Evolutionary conservation across 2,797 vertebrate genomes (phyloP), one percentile per base, ranked within the genome.

Genomic region (Lithobates sylvaticus): DNA sequence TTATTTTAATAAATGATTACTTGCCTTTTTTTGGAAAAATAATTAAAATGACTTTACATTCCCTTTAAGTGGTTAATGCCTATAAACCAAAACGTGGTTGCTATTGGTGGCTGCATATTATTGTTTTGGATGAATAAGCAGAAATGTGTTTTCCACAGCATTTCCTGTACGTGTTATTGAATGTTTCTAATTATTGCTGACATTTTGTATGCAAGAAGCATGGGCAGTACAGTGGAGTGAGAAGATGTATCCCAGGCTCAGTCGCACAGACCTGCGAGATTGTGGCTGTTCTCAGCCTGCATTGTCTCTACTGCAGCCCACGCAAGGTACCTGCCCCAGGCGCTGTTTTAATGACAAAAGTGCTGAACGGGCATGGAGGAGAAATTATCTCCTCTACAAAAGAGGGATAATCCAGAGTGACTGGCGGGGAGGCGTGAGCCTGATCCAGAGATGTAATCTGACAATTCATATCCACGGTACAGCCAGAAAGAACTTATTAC

Each of bases 291-390:
- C 67, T 71, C 81, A 83, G 75, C 80, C 58, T 68, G 86, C 86
- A 83, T 83, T 69, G 64, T 87, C 54, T 78, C 50, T 65, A 73
- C 81, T 87, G 81, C 86, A 74, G 81, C 86, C 86, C 81, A 87
- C 86, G 76, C 86, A 79, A 79, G 86, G 70, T 87, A 87, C 69
- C 76, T 83, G 86, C 86, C 86, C 70, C 76, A 75, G 86, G 86
- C 86, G 5, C 81, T 87, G 86, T 87, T 87, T 83, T 87, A 87
- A 87, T 87, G 86, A 87, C 86, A 87, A 87, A 87, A 87, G 81
- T 78, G 85, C 86, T 87, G 86, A 87, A 78, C 81, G 81, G 86
- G 86, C 86, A 87, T 87, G 81, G 75, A 69, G 82, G 81, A 79
- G 81, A 84, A 87, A 87, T 87, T 74, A 83, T 83, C 86, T 84